Evolutionary conservation across 1,140 invertebrate species (phyloP), one percentile per base, ranked within the genome.

Genomic region (Aphis gossypii): DNA sequence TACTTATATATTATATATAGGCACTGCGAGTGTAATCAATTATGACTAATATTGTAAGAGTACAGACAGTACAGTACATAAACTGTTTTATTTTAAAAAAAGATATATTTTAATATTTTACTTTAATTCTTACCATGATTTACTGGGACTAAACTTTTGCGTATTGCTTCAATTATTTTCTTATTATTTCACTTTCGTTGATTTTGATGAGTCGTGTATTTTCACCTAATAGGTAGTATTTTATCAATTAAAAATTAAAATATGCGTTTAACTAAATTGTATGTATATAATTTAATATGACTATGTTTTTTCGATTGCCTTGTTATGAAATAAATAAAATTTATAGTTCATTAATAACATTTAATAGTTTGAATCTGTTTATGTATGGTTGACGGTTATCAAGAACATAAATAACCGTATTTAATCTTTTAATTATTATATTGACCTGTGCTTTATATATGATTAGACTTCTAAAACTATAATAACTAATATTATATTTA

Each of bases 401-500:
- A 83, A 38, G 82, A 83, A 83, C 21, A 38, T 83, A 41, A 83
- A 83, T 83, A 83, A 83, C 38, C 35, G 20, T 83, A 83, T 83
- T 83, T 83, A 83, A 83, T 83, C 82, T 83, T 83, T 83, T 41
- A 83, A 83, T 83, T 83, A 83, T 41, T 23, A 83, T 41, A 83
- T 83, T 83, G 82, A 83, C 82, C 35, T 4, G 82, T 2, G 35
- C 21, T 76, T 76, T 76, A 18, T 8, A 41, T 83, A 83, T 23
- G 35, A 83, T 83, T 83, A 83, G 82, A 38, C 14, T 83, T 83
- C 82, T 41, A 83, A 38, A 83, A 21, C 21, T 83, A 76, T 76
- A 83, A 83, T 83, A 83, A 83, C 82, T 83, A 83, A 83, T 83
- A 83, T 41, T 41, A 83, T 41, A 83, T 20, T 83, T 83, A 83